Evolutionary conservation across 2,113 vertebrate species (phyloP).

Genomic region (Perca flavescens): DNA sequence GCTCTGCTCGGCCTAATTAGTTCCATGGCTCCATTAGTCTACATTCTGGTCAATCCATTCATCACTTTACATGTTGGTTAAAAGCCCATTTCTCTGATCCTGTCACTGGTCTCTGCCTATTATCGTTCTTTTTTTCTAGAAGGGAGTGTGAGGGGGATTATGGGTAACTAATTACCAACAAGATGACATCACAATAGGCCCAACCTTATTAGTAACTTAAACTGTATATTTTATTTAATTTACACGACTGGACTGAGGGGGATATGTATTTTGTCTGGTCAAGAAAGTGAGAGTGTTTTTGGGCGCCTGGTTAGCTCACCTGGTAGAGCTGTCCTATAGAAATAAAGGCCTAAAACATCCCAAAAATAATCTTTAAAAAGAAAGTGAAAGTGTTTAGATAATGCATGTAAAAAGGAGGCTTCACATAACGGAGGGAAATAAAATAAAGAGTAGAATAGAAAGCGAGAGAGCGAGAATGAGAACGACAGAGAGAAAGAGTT

Average conservation of each 20-base stretch:
- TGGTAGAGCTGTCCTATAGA: too few species aligned
- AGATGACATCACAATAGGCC: constrained; percentile 33
- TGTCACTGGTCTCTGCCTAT: constrained; percentile 71
- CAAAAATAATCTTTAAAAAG: background rate
- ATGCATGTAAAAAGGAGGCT: constrained; percentile 1
- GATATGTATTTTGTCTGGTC: background rate
- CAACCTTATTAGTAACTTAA: constrained; percentile 4
- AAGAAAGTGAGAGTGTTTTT: background rate
- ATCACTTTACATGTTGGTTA: constrained; percentile 84
- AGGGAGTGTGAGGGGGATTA: constrained; percentile 49
- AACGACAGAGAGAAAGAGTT: constrained; percentile 60
- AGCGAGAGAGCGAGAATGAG: constrained; percentile 35
- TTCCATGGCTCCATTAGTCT: constrained; percentile 85
- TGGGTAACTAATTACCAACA: constrained; percentile 64
- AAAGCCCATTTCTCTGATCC: constrained; percentile 79
- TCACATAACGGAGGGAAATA: background rate
- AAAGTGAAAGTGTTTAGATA: background rate
- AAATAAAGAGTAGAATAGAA: constrained; percentile 30
- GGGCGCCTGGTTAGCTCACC: too few species aligned
- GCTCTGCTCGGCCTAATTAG: constrained; percentile 85
- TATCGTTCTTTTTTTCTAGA: constrained; percentile 52
- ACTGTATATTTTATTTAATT: background rate
- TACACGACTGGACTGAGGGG: background rate
- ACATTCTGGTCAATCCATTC: constrained; percentile 85
- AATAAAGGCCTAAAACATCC: too few species aligned